These are phyloP conservation scores for Oryzias woworae DNA, from an alignment of 2,113 vertebrate species.

Conservation along the genomic window DNA sequence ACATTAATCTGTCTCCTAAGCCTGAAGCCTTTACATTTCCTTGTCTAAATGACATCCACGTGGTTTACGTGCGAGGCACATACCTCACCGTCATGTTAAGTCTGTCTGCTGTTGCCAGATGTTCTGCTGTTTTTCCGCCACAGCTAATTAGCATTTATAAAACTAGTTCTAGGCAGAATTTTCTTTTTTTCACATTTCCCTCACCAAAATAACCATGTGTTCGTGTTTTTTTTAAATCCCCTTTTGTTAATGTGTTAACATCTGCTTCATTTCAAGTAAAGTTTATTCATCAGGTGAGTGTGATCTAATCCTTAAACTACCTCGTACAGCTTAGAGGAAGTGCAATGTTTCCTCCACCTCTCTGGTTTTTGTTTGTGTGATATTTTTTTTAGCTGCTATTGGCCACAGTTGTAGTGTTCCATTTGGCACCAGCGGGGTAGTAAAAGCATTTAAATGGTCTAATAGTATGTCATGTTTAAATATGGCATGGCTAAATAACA, in stretches of 20 bases:
- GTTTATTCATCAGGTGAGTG: constrained; percentile 1
- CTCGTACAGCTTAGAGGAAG: not conserved
- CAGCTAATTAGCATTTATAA: constrained; percentile 41
- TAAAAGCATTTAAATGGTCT: constrained; percentile 14
- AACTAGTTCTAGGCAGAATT: not conserved
- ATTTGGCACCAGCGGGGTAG: constrained; percentile 10
- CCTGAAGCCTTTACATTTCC: not conserved
- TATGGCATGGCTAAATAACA: too few species aligned
- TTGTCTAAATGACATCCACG: constrained; percentile 4
- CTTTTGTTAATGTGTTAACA: not conserved
- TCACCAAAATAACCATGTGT: constrained; percentile 4
- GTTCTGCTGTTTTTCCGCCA: constrained; percentile 27
- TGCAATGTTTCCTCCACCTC: not conserved
- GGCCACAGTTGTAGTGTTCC: constrained; percentile 5
- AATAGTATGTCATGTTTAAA: not conserved
- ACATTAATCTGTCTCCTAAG: not conserved
- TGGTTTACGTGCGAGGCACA: not conserved
- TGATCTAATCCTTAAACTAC: not conserved
- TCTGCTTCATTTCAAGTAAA: not conserved
- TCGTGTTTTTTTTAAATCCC: not conserved
- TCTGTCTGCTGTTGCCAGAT: constrained; percentile 30
- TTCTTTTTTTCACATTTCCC: constrained; percentile 5
- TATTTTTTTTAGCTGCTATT: constrained; percentile 5
- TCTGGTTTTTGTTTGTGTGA: not conserved
- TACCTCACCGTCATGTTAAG: constrained; percentile 13